phyloP scores from a whole-genome alignment of 2,888 invertebrate genomes.

The Microdon myrmicae region DNA sequence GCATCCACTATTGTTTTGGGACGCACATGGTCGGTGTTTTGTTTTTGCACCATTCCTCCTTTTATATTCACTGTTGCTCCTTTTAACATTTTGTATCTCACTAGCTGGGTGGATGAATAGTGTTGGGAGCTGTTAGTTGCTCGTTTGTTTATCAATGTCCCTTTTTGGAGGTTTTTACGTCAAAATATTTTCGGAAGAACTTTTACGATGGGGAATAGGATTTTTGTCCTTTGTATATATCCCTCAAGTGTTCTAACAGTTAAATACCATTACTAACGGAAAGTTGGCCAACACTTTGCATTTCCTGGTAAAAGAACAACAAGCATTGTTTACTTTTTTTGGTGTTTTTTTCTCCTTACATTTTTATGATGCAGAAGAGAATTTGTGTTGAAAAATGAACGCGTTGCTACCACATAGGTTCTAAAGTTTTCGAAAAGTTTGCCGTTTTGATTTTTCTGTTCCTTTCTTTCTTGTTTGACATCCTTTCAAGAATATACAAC shows the following conservation, averaged over 20 bases:
- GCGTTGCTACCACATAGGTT: too few species aligned
- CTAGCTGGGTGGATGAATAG: constrained; percentile 4
- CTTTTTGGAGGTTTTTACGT: constrained; percentile 4
- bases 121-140: constrained; percentile 26
- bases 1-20: constrained; percentile 32
- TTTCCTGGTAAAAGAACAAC: too few species aligned
- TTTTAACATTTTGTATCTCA: not conserved
- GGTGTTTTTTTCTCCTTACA: not conserved
- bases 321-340: constrained; percentile 1
- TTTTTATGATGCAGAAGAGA: constrained; percentile 6
- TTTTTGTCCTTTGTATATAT: constrained; percentile 34
- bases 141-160: constrained; percentile 12
- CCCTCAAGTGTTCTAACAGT: constrained; percentile 18
- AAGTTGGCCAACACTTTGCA: constrained; percentile 46
- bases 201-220: constrained; percentile 38
- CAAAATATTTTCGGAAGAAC: constrained; percentile 8
- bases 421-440: too few species aligned
- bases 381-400: constrained; percentile 39
- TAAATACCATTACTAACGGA: constrained; percentile 41
- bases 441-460: too few species aligned
- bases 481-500: too few species aligned
- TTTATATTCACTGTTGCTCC: too few species aligned
- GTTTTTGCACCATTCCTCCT: too few species aligned
- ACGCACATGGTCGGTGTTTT: too few species aligned
- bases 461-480: too few species aligned